These are phyloP conservation scores for Nannospalax galili DNA, from an alignment of 2,113 vertebrate genomes.

Conservation along the genomic window DNA sequence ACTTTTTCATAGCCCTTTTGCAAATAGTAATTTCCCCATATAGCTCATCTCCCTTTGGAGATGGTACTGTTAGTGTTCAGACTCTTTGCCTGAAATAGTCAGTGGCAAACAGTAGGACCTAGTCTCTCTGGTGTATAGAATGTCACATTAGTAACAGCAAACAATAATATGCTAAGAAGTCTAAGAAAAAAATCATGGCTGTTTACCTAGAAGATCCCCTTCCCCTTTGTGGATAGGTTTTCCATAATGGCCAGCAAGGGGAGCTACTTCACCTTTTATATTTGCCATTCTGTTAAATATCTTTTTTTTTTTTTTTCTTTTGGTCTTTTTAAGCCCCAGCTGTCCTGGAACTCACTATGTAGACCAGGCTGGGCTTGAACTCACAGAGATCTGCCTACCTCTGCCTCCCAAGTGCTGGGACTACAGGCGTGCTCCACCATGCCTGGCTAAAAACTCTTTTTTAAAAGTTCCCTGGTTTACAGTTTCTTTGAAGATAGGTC, in stretches of 20 bases:
- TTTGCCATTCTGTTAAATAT: not conserved
- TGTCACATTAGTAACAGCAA: not conserved
- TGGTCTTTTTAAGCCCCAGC: not conserved
- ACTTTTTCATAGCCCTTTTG: conserved; percentile 22
- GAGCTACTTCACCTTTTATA: not conserved
- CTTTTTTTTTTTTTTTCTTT: not conserved
- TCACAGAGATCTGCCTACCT: not conserved
- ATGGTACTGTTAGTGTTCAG: conserved; percentile 10
- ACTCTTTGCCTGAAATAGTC: not conserved
- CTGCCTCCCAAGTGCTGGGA: not conserved
- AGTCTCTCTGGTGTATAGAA: not conserved
- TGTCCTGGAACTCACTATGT: not conserved
- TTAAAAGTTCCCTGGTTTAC: not conserved
- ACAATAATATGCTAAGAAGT: not conserved
- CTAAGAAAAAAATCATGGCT: not conserved
- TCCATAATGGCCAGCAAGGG: not conserved
- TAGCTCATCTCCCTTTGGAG: conserved; percentile 24
- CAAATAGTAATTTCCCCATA: conserved; percentile 37
- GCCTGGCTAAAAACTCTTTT: not conserved
- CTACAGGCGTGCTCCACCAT: not conserved
- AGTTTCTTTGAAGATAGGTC: conserved; percentile 4
- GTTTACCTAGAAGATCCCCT: not conserved
- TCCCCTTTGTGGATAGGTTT: not conserved
- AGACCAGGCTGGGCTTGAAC: not conserved
- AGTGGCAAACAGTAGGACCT: not conserved